These are phyloP conservation scores for Himalopsyche anomala DNA, from an alignment of 2,888 invertebrate species.

Conservation along the genomic window DNA sequence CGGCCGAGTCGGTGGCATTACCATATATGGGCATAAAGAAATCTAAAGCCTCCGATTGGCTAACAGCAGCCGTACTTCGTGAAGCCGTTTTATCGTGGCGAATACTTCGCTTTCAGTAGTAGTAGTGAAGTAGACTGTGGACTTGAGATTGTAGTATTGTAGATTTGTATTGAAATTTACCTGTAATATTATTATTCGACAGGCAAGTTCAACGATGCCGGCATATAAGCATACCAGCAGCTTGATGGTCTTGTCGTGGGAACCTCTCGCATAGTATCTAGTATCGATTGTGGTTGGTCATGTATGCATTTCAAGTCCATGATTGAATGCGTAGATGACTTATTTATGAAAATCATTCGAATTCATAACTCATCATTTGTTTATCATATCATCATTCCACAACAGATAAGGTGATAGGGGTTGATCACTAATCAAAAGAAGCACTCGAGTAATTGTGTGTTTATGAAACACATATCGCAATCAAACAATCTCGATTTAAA, in stretches of 20 bases:
- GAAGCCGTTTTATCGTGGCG: constrained; percentile 48
- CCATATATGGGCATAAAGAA: constrained; percentile 91
- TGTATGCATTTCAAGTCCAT: constrained; percentile 4
- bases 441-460: too few relatives aligned
- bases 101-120: constrained; percentile 21
- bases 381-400: too few relatives aligned
- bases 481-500: too few relatives aligned
- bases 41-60: constrained; percentile 82
- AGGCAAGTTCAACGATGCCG: constrained; percentile 55
- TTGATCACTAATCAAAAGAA: too few relatives aligned
- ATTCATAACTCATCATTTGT: too few relatives aligned
- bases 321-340: too few relatives aligned
- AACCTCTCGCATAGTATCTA: not conserved
- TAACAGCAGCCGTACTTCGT: constrained; percentile 67
- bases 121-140: constrained; percentile 27
- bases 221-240: not conserved
- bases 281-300: constrained; percentile 52
- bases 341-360: too few relatives aligned
- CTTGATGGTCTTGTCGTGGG: constrained; percentile 22
- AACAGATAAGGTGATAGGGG: too few relatives aligned
- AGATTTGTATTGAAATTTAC: constrained; percentile 43
- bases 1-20: constrained; percentile 77
- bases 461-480: too few relatives aligned
- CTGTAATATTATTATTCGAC: constrained; percentile 52
- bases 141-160: constrained; percentile 38